Evolutionary conservation across 2,113 vertebrate species (phyloP), one percentile per base, ranked within the genome.

Genomic region (Maylandia zebra): DNA sequence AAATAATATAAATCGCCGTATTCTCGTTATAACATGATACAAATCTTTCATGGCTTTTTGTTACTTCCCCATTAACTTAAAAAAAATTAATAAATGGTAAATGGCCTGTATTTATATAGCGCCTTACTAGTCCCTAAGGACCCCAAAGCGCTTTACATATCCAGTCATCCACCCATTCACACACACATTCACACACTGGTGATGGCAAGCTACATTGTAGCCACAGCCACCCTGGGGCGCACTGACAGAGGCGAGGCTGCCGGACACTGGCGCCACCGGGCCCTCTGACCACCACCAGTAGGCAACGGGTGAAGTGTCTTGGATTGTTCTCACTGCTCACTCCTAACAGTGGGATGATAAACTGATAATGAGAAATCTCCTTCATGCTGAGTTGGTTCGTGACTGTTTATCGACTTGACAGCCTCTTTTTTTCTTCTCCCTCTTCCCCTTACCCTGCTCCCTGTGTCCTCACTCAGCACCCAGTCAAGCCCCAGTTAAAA

Each of bases 401-500:
- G 80, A 69, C 85, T 88, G 83, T 83, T 84, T 92, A 92, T 91
- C 82, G 84, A 92, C 50, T 59, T 43, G 57, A 41, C 57, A 10
- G n/a, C 34, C 78, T 92, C 80, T 90, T 91, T 69, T 88, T 92
- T 87, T 82, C 55, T n/a, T 74, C 19, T 81, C 69, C 82, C 52
- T 48, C 38, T 69, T 27, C 55, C 11, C 82, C 34, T 19, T 50
- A 12, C 66, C 4, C 13, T 13, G 6, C 43, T 41, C 61, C 22
- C 43, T 24, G 82, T 76, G 3, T 89, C 69, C 16, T 74, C 81
- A 38, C 53, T n/a, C 34, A 99, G 98, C 98, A 2, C 98, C 98
- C 0, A 99, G 98, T 87, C 98, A 98, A 88, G 97, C 98, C 24
- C 98, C 98, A 0, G 97, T 96, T 85, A 99, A 99, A 94, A 97